A percentile compares a stretch with the other conserved stretches of the same genome.
Evolutionary conservation across 2,113 vertebrate genomes (phyloP).

Genomic region (Psittacus erithacus): DNA sequence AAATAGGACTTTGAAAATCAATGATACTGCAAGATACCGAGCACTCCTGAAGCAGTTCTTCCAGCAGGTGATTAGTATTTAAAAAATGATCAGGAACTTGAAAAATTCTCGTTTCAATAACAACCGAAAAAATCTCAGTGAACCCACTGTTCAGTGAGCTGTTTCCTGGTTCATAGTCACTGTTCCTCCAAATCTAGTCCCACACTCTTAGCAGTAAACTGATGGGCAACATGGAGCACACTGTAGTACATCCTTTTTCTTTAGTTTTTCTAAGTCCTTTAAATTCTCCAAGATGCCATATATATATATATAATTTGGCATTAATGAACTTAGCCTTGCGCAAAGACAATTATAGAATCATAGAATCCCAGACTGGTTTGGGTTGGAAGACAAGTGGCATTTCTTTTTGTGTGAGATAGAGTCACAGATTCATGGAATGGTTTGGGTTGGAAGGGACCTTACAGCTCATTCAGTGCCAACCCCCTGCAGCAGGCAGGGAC

Average conservation of each 20-base stretch:
- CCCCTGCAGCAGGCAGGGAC: neutral
- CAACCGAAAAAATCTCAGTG: neutral
- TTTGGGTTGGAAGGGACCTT: neutral
- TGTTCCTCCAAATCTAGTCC: neutral
- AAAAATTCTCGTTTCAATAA: neutral
- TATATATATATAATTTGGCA: neutral
- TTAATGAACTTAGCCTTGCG: neutral
- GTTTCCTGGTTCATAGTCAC: neutral
- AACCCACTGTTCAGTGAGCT: neutral
- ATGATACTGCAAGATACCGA: neutral
- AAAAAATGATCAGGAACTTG: neutral
- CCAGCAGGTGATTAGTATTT: slow-evolving; percentile 1
- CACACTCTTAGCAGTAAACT: neutral
- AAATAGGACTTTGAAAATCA: neutral
- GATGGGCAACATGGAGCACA: neutral
- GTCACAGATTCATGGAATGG: neutral
- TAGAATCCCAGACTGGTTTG: neutral
- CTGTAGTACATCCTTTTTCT: neutral
- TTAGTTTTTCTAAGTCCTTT: neutral
- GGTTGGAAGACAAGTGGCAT: neutral
- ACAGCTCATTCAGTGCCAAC: neutral
- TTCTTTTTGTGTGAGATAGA: neutral
- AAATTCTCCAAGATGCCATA: neutral
- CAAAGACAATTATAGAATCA: neutral
- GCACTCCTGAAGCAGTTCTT: neutral